Evolutionary conservation across 1,140 invertebrate genomes (phyloP), one percentile per base, ranked within the genome.

Genomic region (Halictus rubicundus): DNA sequence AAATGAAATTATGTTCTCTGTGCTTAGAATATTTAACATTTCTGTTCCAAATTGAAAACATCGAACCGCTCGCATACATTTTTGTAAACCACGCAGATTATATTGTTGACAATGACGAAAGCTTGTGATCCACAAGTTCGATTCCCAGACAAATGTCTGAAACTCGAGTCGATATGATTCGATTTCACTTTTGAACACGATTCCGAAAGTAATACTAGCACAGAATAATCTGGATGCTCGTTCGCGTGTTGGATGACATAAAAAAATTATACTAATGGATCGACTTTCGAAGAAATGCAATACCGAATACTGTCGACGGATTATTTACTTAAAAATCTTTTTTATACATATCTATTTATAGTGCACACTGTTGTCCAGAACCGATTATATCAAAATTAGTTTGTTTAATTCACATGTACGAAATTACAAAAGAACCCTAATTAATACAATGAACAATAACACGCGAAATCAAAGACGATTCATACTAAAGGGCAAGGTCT

Each of bases 171-270:
- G 23, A 16, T 23, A 57, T 23, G 76, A 54, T 72, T 54, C 60
- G 21, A 72, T 78, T 78, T 78, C 76, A 78, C 68, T 72, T 78
- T 64, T 69, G 21, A 64, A 78, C 68, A 63, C 46, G 46, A 72
- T 59, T 64, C 14, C 23, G 59, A 78, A 72, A 78, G 76, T 72
- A 72, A 72, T 78, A 64, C 76, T 72, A 78, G 42, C 46, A 37
- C 71, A 23, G 23, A 46, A 78, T 68, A 71, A 52, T 71, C 46
- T 57, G 42, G n/a, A 57, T 37, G 46, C n/a, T 78, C 32, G 46
- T 64, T 63, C 19, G 68, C 68, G 69, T 64, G 49, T 71, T 64
- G 1, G 46, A 12, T 71, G 49, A 57, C 69, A 60, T 37, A 54
- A 78, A 77, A 78, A 78, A 32, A 12, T 54, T 27, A 23, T 57